Evolutionary conservation across 2,888 invertebrate species (phyloP), one percentile per base, ranked within the genome.

Genomic region (Drosophila helvetica): DNA sequence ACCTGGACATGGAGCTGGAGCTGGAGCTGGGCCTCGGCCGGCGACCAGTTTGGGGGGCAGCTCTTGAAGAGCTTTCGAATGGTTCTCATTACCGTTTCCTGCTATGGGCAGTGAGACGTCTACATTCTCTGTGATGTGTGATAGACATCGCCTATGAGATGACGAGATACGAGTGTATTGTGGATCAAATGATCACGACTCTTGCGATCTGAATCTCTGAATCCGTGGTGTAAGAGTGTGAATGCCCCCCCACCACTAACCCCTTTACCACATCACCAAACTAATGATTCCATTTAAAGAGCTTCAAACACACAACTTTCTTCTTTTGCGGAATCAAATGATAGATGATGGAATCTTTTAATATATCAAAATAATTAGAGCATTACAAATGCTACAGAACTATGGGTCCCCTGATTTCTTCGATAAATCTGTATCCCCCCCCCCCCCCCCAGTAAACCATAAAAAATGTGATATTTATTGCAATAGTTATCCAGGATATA

Each of bases 51-150:
- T 27, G 27, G 27, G 25, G 27, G 8, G 8, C 27, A 27, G 7
- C 7, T n/a, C 38, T 38, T 68, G 42, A 56, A 69, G 66, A 66
- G 66, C 69, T 66, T 66, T 66, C 66, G 66, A 66, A 66, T 66
- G 66, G 66, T 66, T 66, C 57, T 66, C 66, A 66, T 66, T 66
- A 66, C 57, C 25, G 69, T 56, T 66, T 66, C 66, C 66, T 66
- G 66, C 69, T 66, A 66, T 69, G 66, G 66, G n/a, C 69, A 66
- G n/a, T 33, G 30, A 56, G 66, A 68, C 69, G 66, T 66, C 69
- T 69, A 66, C 65, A 66, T 68, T 56, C 55, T 47, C 15, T 38
- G 38, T n/a, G 69, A 69, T 9, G 42, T 56, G 66, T 66, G 69
- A 66, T 68, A 68, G 68, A 66, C 66, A 33, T 69, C 57, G 33